Evolutionary conservation across 1,140 invertebrate species (phyloP).

Genomic region (Papilio glaucus): DNA sequence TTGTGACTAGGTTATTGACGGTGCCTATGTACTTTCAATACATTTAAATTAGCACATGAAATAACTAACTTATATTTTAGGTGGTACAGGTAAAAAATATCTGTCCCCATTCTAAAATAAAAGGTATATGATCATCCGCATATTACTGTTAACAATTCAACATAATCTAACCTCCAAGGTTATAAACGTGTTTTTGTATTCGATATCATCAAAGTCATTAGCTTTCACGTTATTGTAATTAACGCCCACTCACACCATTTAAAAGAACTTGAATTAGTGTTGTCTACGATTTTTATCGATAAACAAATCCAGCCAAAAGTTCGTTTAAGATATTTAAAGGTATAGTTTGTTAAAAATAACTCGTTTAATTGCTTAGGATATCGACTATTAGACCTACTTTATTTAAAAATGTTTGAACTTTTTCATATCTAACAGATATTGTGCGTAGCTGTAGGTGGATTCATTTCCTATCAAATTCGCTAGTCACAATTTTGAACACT

Average conservation of each 20-base stretch:
- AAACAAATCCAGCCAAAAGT: neutral
- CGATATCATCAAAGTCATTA: constrained; percentile 22
- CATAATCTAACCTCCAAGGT: neutral
- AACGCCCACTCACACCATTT: constrained; percentile 48
- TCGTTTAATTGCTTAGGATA: neutral
- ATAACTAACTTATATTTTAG: no score
- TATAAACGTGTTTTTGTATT: constrained; percentile 22
- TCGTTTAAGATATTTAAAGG: neutral
- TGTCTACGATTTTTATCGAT: constrained; percentile 18
- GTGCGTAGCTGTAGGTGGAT: no score
- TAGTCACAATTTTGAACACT: neutral
- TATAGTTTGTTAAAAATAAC: constrained; percentile 2
- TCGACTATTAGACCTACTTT: neutral
- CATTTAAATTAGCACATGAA: no score
- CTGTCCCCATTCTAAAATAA: neutral
- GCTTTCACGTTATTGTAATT: constrained; percentile 54
- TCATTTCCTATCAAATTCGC: no score
- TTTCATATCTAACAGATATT: neutral
- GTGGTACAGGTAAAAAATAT: neutral
- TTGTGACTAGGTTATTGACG: no score
- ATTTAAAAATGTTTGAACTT: neutral
- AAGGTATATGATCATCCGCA: neutral
- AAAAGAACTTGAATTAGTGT: constrained; percentile 23
- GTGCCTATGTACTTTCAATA: no score
- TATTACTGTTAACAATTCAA: constrained; percentile 10